phyloP scores from a whole-genome alignment of 2,113 vertebrate genomes.

The Centrocercus urophasianus region DNA sequence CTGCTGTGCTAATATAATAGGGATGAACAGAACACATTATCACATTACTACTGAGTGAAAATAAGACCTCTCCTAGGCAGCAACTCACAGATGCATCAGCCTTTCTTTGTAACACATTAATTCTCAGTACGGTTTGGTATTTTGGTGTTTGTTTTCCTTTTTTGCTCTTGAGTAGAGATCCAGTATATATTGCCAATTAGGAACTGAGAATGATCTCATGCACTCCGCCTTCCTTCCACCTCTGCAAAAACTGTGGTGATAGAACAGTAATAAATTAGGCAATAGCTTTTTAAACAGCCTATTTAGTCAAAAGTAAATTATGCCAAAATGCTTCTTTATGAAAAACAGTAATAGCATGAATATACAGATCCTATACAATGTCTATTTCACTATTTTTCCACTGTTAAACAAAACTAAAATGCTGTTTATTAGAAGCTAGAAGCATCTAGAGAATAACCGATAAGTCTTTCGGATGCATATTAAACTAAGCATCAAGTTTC shows the following conservation, averaged over 20 bases:
- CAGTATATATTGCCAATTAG: background rate
- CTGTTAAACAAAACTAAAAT: background rate
- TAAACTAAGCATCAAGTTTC: background rate
- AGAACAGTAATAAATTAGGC: background rate
- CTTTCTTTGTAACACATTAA: background rate
- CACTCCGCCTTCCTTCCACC: background rate
- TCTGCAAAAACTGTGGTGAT: rapidly evolving
- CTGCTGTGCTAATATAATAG: background rate
- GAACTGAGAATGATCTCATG: background rate
- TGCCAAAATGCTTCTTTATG: background rate
- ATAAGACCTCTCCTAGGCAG: background rate
- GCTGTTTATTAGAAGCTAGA: background rate
- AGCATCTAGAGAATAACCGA: background rate
- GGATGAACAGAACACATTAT: background rate
- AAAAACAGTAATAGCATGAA: background rate
- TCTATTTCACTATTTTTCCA: background rate
- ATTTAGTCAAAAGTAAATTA: background rate
- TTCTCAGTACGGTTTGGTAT: rapidly evolving
- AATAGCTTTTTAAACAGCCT: background rate
- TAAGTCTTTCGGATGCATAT: background rate
- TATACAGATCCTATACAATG: background rate
- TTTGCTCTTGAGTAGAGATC: background rate
- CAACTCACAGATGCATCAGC: rapidly evolving
- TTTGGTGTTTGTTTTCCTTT: background rate
- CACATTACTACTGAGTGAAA: background rate